These are phyloP conservation scores for Neotoma lepida DNA, from an alignment of 2,113 vertebrate species.

Conservation along the genomic window DNA sequence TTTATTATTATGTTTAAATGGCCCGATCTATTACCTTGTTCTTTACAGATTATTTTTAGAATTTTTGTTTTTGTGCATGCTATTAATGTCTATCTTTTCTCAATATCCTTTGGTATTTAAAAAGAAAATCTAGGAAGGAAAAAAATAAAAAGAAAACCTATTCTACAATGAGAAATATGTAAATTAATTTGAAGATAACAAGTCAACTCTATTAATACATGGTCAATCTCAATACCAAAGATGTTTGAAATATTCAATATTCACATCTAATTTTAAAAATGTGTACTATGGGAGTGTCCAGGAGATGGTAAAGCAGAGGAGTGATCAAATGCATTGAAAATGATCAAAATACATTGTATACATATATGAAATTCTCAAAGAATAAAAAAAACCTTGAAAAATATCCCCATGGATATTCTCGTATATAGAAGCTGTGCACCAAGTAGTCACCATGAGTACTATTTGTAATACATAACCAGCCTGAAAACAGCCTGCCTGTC, in stretches of 20 bases:
- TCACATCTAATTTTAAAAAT: slow-evolving; percentile 24
- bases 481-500: not conserved
- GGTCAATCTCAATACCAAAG: slow-evolving; percentile 3
- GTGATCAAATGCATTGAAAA: not conserved
- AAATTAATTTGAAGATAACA: slow-evolving; percentile 5
- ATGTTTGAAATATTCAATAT: slow-evolving; percentile 18
- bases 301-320: not conserved
- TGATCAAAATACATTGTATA: not conserved
- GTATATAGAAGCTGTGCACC: not conserved
- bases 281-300: not conserved
- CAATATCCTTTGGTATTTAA: not conserved
- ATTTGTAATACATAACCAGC: not conserved
- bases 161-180: slow-evolving; percentile 5
- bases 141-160: slow-evolving; percentile 13
- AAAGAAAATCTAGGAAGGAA: not conserved
- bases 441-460: not conserved
- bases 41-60: not conserved
- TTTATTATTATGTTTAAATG: slow-evolving; percentile 7
- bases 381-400: not conserved
- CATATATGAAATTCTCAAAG: not conserved
- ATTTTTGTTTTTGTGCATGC: not conserved
- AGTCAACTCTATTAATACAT: not conserved
- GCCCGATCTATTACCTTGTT: not conserved
- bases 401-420: not conserved
- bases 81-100: not conserved